Evolutionary conservation across 1,140 invertebrate genomes (phyloP).

Genomic region (Solen grandis): DNA sequence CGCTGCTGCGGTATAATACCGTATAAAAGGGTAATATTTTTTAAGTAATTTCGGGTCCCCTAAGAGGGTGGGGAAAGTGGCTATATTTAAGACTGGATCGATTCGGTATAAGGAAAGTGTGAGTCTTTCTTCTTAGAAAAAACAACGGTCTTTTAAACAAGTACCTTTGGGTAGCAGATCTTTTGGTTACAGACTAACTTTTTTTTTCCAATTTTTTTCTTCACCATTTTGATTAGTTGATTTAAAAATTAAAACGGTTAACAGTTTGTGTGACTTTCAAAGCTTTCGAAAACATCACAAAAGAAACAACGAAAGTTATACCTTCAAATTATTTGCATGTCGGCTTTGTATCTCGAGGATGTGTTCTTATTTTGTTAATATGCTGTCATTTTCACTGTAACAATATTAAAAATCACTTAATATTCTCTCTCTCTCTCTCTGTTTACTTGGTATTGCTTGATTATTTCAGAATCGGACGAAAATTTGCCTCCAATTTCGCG

Average conservation of each 20-base stretch:
- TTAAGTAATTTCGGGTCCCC: background rate
- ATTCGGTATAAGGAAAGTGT: too few relatives aligned
- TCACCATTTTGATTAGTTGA: too few relatives aligned
- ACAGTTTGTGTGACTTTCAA: too few relatives aligned
- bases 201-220: too few relatives aligned
- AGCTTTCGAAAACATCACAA: background rate
- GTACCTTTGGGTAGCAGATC: too few relatives aligned
- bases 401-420: background rate
- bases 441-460: background rate
- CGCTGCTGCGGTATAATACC: background rate
- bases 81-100: background rate
- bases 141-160: too few relatives aligned
- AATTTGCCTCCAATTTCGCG: background rate
- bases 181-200: too few relatives aligned
- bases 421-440: background rate
- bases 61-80: background rate
- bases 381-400: background rate
- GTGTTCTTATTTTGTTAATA: background rate
- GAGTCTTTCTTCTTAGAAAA: too few relatives aligned
- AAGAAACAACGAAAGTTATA: background rate
- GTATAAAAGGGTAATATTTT: background rate
- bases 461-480: slow-evolving; percentile 28
- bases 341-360: background rate
- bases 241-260: too few relatives aligned
- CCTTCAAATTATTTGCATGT: background rate